Evolutionary conservation across 2,797 vertebrate genomes (phyloP).

Genomic region (Bovichtus diacanthus): DNA sequence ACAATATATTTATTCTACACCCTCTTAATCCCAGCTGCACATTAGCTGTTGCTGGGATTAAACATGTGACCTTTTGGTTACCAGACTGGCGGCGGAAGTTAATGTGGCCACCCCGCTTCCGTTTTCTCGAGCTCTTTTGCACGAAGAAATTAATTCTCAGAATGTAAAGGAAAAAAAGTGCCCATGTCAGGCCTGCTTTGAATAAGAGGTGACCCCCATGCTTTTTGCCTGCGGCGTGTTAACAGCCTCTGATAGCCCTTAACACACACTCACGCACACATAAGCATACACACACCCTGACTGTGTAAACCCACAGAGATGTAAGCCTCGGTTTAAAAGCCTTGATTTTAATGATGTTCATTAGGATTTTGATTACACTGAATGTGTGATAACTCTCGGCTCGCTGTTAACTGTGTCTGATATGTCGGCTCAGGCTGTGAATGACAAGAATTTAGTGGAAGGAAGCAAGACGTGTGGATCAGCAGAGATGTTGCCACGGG

Average conservation of each 20-base stretch:
- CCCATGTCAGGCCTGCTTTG: conserved; percentile 50
- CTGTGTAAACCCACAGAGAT: conserved; percentile 50
- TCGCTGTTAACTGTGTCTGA: conserved; percentile 60
- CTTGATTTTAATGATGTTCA: conserved; percentile 73
- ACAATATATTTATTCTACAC: conserved; percentile 19
- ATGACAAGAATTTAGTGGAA: conserved; percentile 68
- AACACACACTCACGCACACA: conserved; percentile 22
- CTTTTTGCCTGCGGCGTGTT: conserved; percentile 43
- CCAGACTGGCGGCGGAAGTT: conserved; percentile 35
- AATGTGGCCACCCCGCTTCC: conserved; percentile 56
- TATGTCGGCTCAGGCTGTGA: conserved; percentile 61
- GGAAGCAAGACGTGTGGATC: conserved; percentile 60
- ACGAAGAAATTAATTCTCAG: conserved; percentile 54
- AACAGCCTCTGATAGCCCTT: conserved; percentile 46
- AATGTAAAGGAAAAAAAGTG: conserved; percentile 61
- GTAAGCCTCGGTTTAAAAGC: conserved; percentile 45
- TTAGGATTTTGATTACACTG: conserved; percentile 70
- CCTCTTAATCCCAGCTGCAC: conserved; percentile 54
- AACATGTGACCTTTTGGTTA: conserved; percentile 68
- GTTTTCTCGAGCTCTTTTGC: conserved; percentile 37
- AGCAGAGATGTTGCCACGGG: conserved; percentile 50
- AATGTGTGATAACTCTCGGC: conserved; percentile 67
- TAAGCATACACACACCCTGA: conserved; percentile 1
- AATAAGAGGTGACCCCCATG: conserved; percentile 67
- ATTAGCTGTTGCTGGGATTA: conserved; percentile 60